Base-by-base conservation (phyloP, 2,888 invertebrate genomes). In the Protonemura montana region DNA sequence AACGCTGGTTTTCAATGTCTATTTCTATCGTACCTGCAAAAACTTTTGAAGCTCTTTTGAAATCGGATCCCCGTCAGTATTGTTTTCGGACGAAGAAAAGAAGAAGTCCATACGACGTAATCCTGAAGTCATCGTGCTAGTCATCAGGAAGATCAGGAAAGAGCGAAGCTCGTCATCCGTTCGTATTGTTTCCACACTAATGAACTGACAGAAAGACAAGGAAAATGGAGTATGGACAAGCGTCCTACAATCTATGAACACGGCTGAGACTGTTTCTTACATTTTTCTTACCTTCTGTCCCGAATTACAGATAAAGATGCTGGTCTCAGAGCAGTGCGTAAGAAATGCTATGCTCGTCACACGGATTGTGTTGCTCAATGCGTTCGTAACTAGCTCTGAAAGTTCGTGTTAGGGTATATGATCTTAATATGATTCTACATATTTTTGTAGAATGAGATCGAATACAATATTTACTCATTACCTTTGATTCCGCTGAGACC, bases 311-410 rank as follows among this genome's bases (percentile, higher is more conserved):
- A 92, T 87, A 86, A 90, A 90, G 78, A 92, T 90, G 27, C 90
- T 89, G 6, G 89, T 89, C 29, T 89, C 90, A 78, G 90, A 89
- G 85, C 90, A 90, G 87, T 91, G 91, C 85, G 91, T 88, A 3
- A 91, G 88, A 41, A 91, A 89, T 1, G 90, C 91, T 78, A 91
- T 89, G 87, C 90, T 91, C 25, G 89, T 89, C 28, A 91, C 90
- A 86, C 87, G 87, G 16, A 7, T 10, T 25, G 88, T 89, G 27
- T 88, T 87, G 42, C 87, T 87, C 27, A 88, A 59, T 3, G 84
- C n/a, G 13, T 86, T 81, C n/a, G 76, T 76, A 13, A 87, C 84
- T 25, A 87, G 78, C 59, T 7, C 59, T 59, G 59, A 10, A 59
- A 59, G n/a, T n/a, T n/a, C n/a, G n/a, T n/a, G n/a, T n/a, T n/a